Base-by-base conservation (phyloP, 2,797 vertebrate genomes). In the Danio albolineatus region DNA sequence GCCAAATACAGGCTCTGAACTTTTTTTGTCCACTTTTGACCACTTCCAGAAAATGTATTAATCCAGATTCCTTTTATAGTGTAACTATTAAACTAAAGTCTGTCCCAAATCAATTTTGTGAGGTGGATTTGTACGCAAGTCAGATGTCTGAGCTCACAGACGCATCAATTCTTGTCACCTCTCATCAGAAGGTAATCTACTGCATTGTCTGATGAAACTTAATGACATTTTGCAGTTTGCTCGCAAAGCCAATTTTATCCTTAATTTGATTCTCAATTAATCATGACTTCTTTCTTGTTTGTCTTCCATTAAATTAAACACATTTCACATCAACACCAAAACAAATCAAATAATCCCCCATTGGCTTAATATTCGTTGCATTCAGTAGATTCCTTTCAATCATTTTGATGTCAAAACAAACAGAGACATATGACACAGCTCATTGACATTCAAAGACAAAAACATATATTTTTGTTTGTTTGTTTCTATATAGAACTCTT, bases 331-430 rank as follows among this genome's bases (percentile, higher is more conserved):
- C 14, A 53, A 39, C 48, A 41, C 6, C 36, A 36, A 54, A 76
- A 17, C 21, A 12, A 17, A n/a, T n/a, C 7, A 56, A 10, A 1
- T 43, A 67, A 14, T 48, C 13, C 14, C 53, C 7, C 21, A 57
- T n/a, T 57, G 54, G 46, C 17, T 19, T 48, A 12, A 59, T 48
- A 38, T 19, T 10, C 7, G 17, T 48, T 57, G 54, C 39, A 14
- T 48, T 57, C 7, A 69, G 17, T 39, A 38, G 60, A 9, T 36
- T 56, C 10, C 38, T 67, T 7, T 28, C 16, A 49, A 76, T 36
- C 1, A 38, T 74, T 39, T 57, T 62, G 62, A 17, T 65, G 14
- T 17, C 10, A 53, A 14, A 83, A 72, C 28, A n/a, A 70, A 41
- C 16, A 3, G 16, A 79, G 28, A 10, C 49, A 21, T 38, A 39